These are phyloP conservation scores for Sander vitreus DNA, from an alignment of 2,113 vertebrate species.

Conservation along the genomic window DNA sequence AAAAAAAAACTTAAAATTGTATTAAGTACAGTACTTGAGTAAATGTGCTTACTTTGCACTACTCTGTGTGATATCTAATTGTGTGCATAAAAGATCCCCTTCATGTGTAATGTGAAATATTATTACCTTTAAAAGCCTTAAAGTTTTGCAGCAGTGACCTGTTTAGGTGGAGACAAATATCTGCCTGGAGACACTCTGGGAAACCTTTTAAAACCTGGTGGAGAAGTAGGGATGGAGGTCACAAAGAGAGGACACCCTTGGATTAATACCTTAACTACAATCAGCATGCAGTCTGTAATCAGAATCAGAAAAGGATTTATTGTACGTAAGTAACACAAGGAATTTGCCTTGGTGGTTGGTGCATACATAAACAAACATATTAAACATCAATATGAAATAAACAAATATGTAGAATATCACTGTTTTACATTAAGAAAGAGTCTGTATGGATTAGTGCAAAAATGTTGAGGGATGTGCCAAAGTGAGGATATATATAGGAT, in stretches of 20 bases:
- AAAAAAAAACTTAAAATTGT: neutral
- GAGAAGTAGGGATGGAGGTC: neutral
- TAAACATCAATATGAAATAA: too few species aligned
- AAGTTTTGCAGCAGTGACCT: constrained; percentile 91
- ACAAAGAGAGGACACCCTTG: neutral
- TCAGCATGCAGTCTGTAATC: neutral
- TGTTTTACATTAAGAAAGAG: too few species aligned
- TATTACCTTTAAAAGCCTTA: constrained; percentile 87
- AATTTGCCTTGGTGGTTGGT: too few species aligned
- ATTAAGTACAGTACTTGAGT: neutral
- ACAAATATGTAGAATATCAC: too few species aligned
- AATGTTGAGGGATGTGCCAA: too few species aligned
- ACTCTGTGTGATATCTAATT: neutral
- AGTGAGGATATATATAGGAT: too few species aligned
- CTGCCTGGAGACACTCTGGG: constrained; percentile 93
- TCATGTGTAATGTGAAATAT: neutral
- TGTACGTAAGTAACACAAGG: too few species aligned
- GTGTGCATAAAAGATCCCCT: neutral
- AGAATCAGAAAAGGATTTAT: too few species aligned
- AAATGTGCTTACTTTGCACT: neutral
- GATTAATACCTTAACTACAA: neutral
- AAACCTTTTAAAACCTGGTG: constrained; percentile 92
- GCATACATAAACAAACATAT: too few species aligned
- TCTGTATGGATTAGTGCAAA: too few species aligned
- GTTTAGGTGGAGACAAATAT: constrained; percentile 94